Conservation (phyloP, 64 coral and sea anemone species). For the Actinia tenebrosa region DNA sequence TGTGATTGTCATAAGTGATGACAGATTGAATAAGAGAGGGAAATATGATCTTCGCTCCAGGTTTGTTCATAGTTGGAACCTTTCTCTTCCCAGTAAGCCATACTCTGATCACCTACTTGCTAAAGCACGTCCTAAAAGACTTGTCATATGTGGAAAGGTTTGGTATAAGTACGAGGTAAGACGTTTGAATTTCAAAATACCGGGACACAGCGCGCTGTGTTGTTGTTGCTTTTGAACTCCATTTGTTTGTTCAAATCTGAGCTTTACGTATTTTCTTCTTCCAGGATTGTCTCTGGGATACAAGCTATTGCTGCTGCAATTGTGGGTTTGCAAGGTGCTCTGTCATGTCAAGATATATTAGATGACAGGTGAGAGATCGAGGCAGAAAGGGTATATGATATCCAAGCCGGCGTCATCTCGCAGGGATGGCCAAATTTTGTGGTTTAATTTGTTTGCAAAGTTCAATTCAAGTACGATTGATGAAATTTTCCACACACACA, state of each 20-base stretch:
- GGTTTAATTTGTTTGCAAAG: slow-evolving; percentile 4
- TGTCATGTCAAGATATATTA: slow-evolving; percentile 78
- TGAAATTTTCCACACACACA: neutral
- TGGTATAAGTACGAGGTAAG: slow-evolving; percentile 81
- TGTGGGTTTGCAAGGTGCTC: slow-evolving; percentile 73
- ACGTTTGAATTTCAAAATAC: neutral
- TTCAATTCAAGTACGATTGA: neutral
- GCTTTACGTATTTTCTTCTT: neutral
- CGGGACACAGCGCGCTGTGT: neutral
- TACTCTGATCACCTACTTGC: slow-evolving; percentile 42
- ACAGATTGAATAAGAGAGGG: slow-evolving; percentile 18
- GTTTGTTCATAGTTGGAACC: slow-evolving; percentile 59
- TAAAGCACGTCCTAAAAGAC: slow-evolving; percentile 48
- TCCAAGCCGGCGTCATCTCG: neutral
- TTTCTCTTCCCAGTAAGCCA: slow-evolving; percentile 72
- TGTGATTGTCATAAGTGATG: slow-evolving; percentile 17
- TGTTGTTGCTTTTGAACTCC: neutral
- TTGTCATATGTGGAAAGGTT: slow-evolving; percentile 65
- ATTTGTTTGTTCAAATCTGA: neutral
- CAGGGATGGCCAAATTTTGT: neutral
- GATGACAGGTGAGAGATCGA: slow-evolving; percentile 74
- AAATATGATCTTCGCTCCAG: slow-evolving; percentile 38
- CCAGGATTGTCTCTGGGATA: slow-evolving; percentile 80
- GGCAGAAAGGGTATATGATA: neutral
- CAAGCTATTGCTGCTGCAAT: slow-evolving; percentile 83